Conservation (phyloP, 2,797 vertebrate genomes). For the Sebastiscus albofasciatus region DNA sequence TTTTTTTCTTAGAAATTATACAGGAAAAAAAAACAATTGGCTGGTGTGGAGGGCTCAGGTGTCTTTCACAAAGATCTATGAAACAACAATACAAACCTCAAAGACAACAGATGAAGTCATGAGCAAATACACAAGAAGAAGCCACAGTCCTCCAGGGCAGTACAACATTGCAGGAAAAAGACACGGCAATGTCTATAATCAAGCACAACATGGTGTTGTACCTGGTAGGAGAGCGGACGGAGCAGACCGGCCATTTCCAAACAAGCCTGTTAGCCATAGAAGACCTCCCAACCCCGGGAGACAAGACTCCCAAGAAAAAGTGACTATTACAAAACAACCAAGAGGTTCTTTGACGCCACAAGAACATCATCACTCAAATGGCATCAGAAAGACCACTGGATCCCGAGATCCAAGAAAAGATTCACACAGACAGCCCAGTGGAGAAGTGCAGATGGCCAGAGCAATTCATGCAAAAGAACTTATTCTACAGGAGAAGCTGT, state of each 20-base stretch:
- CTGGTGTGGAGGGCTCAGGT: slow-evolving; percentile 41
- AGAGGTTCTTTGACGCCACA: neutral
- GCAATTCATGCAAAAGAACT: slow-evolving; percentile 83
- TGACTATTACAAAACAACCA: slow-evolving; percentile 27
- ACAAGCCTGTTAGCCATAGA: slow-evolving; percentile 84
- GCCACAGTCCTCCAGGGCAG: slow-evolving; percentile 28
- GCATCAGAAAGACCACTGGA: slow-evolving; percentile 9
- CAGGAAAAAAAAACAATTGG: slow-evolving; percentile 34
- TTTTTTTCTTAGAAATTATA: slow-evolving; percentile 34
- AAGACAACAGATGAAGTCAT: slow-evolving; percentile 63
- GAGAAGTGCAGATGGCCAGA: slow-evolving; percentile 68
- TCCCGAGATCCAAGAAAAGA: slow-evolving; percentile 13
- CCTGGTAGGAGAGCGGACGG: slow-evolving; percentile 59
- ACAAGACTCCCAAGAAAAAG: slow-evolving; percentile 33
- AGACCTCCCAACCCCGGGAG: slow-evolving; percentile 41
- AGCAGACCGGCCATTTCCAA: slow-evolving; percentile 81
- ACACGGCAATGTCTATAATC: slow-evolving; percentile 2
- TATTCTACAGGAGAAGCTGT: slow-evolving; percentile 84
- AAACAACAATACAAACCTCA: slow-evolving; percentile 36
- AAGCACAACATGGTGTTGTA: slow-evolving; percentile 44
- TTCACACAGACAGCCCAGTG: neutral
- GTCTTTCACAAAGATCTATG: neutral
- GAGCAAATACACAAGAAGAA: slow-evolving; percentile 24
- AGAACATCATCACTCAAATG: slow-evolving; percentile 8
- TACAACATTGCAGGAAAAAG: slow-evolving; percentile 39